Evolutionary conservation across 1,140 invertebrate genomes (phyloP).

Genomic region (Drosophila albomicans): DNA sequence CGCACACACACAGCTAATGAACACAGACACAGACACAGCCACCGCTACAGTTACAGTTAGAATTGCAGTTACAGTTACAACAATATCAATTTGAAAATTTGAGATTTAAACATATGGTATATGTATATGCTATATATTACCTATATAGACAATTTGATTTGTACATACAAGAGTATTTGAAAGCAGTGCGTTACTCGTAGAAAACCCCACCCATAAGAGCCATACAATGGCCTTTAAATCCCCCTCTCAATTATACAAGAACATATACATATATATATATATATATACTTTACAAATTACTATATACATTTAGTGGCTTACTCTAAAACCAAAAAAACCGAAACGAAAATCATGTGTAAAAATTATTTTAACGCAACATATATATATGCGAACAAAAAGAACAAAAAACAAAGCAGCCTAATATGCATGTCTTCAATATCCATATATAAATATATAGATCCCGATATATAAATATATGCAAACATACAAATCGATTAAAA

Average conservation of each 20-base stretch:
- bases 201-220: constrained; percentile 24
- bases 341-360: constrained; percentile 27
- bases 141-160: constrained; percentile 21
- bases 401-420: constrained; percentile 9
- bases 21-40: background rate
- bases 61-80: background rate
- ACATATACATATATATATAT: constrained; percentile 15
- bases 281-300: background rate
- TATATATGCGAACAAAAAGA: constrained; percentile 3
- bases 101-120: background rate
- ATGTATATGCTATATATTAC: constrained; percentile 13
- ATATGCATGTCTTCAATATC: constrained; percentile 18
- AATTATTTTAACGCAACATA: constrained; percentile 12
- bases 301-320: constrained; percentile 22
- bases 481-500: constrained; percentile 4
- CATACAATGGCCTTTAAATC: constrained; percentile 26
- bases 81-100: constrained; percentile 15
- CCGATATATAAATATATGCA: constrained; percentile 19
- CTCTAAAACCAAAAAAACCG: constrained; percentile 1
- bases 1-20: background rate
- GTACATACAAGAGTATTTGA: constrained; percentile 28
- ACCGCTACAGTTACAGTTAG: background rate
- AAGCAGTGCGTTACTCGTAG: constrained; percentile 20
- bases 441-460: constrained; percentile 27
- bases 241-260: constrained; percentile 23